These are phyloP conservation scores for Drosophila yooni DNA, from an alignment of 2,888 invertebrate species.

Conservation along the genomic window DNA sequence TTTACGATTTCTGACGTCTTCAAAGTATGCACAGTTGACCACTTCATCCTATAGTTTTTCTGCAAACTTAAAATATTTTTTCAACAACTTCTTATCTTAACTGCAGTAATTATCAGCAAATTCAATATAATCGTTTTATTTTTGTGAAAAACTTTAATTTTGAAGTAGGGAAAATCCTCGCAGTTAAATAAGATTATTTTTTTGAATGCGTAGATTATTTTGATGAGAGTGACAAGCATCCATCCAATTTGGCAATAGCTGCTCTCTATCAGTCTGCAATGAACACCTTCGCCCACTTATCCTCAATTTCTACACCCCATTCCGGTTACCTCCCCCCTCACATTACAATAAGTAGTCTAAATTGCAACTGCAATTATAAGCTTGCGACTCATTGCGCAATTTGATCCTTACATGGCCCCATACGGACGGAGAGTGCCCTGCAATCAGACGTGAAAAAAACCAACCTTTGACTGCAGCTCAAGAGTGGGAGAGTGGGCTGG, in stretches of 20 bases:
- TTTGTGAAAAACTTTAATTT: neutral
- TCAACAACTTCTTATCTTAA: neutral
- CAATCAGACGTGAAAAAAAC: conserved; percentile 45
- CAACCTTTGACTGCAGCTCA: conserved; percentile 54
- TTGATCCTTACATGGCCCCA: conserved; percentile 21
- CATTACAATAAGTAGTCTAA: conserved; percentile 40
- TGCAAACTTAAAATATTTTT: too few species aligned
- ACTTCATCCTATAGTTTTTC: too few species aligned
- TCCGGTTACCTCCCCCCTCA: neutral
- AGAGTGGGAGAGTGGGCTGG: neutral
- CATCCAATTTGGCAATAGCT: neutral
- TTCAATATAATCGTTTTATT: neutral
- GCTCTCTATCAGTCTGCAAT: neutral
- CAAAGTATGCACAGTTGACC: too few species aligned
- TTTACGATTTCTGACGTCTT: too few species aligned
- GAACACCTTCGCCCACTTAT: neutral
- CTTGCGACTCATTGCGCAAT: conserved; percentile 64
- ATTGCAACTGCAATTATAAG: conserved; percentile 78
- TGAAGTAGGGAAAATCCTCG: neutral
- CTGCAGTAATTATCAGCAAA: too few species aligned
- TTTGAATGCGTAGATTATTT: neutral
- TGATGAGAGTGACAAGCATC: neutral
- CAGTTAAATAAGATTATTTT: neutral
- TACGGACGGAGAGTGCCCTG: conserved; percentile 13
- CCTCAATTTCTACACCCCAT: neutral